Evolutionary conservation across 2,113 vertebrate genomes (phyloP).

Genomic region (Xiphophorus maculatus): DNA sequence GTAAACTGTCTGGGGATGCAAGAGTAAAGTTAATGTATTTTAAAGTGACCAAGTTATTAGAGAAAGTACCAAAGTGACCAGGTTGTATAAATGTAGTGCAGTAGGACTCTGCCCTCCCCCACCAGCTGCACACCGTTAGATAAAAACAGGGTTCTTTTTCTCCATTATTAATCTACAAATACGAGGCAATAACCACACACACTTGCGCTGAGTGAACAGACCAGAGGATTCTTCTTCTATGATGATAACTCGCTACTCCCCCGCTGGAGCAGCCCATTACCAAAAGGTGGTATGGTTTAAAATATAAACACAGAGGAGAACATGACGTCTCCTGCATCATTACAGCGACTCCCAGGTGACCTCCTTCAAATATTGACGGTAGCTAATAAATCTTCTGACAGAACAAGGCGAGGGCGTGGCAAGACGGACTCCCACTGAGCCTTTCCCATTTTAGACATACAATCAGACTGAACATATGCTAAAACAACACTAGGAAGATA

Average conservation of each 20-base stretch:
- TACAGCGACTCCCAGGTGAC: constrained; percentile 47
- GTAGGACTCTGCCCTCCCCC: background rate
- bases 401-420: constrained; percentile 10
- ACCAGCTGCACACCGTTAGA: no score
- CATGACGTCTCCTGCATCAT: constrained; percentile 42
- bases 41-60: background rate
- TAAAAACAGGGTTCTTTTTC: background rate
- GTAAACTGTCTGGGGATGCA: no score
- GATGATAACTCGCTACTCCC: background rate
- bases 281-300: constrained; percentile 36
- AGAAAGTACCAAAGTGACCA: background rate
- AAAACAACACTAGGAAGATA: constrained; percentile 6
- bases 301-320: constrained; percentile 61
- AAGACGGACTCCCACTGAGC: constrained; percentile 5
- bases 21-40: background rate
- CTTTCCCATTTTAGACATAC: constrained; percentile 13
- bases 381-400: constrained; percentile 61
- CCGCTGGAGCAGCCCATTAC: constrained; percentile 1
- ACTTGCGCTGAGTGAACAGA: constrained; percentile 18
- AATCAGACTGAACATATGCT: constrained; percentile 15
- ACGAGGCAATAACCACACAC: background rate
- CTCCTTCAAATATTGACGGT: constrained; percentile 61
- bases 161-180: background rate
- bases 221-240: background rate
- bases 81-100: background rate